Conservation (phyloP, 2,888 invertebrate species). For the Dinocampus coccinellae region DNA sequence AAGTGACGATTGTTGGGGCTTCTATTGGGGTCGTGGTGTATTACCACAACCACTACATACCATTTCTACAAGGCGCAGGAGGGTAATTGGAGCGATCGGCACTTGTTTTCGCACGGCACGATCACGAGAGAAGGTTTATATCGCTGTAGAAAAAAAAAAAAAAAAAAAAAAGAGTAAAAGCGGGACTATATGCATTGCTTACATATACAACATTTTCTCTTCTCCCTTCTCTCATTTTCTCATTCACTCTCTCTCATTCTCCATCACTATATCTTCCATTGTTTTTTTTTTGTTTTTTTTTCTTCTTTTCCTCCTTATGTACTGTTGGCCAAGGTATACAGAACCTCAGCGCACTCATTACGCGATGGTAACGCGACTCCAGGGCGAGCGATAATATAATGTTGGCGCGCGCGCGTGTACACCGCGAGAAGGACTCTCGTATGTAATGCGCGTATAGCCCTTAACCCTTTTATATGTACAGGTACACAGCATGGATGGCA, state of each 20-base stretch:
- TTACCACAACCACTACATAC: conserved; percentile 23
- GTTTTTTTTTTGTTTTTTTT: no score
- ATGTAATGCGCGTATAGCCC: conserved; percentile 40
- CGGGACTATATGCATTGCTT: background rate
- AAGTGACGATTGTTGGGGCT: conserved; percentile 18
- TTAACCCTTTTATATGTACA: conserved; percentile 38
- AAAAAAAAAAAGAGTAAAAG: no score
- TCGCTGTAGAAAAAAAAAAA: conserved; percentile 2
- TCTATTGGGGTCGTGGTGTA: conserved; percentile 26
- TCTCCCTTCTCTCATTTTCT: background rate
- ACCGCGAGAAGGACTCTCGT: conserved; percentile 20
- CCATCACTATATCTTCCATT: conserved; percentile 15
- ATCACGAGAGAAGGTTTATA: conserved; percentile 52
- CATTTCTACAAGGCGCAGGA: conserved; percentile 16
- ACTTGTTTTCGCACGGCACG: conserved; percentile 64
- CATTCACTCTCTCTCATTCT: no score
- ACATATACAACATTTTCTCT: conserved; percentile 12
- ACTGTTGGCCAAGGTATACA: background rate
- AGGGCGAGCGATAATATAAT: conserved; percentile 35
- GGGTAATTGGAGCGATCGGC: conserved; percentile 66
- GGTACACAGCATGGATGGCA: conserved; percentile 36
- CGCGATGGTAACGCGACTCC: conserved; percentile 44
- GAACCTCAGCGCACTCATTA: conserved; percentile 47
- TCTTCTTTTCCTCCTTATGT: conserved; percentile 1
- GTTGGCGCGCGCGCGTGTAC: conserved; percentile 33